A percentile compares a stretch with the other conserved stretches of the same genome.
Evolutionary conservation across 1,140 invertebrate species (phyloP).

Genomic region (Akabosia matsudoensis): DNA sequence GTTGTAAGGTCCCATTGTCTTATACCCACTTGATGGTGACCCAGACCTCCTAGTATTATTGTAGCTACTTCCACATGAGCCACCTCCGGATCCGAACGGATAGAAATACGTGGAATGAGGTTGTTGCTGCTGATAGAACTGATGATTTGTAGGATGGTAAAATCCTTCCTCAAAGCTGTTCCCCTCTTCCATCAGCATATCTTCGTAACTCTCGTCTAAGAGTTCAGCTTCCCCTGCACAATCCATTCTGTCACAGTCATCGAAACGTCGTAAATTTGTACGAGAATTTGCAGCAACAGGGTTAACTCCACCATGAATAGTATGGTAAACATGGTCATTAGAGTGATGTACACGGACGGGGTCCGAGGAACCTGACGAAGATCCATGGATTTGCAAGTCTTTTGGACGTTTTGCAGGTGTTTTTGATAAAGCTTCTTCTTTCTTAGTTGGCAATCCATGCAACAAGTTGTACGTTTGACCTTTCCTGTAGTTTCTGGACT

Average conservation of each 20-base stretch:
- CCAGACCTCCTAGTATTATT: slow-evolving; percentile 27
- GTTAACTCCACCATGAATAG: slow-evolving; percentile 1
- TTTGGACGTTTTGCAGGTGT: background rate
- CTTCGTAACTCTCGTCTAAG: slow-evolving; percentile 9
- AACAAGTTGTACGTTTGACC: background rate
- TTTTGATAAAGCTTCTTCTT: background rate
- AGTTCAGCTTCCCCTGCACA: background rate
- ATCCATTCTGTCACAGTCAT: background rate
- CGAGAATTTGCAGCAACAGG: background rate
- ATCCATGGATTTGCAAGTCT: background rate
- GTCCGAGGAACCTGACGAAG: background rate
- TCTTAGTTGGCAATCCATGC: background rate
- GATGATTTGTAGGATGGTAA: background rate
- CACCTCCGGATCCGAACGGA: no score
- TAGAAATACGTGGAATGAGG: background rate
- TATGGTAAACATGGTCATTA: slow-evolving; percentile 9
- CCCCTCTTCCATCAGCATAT: background rate
- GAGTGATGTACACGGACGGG: background rate
- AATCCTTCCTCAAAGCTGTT: slow-evolving; percentile 10
- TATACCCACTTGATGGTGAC: slow-evolving; percentile 38
- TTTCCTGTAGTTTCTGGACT: background rate
- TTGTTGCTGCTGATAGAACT: background rate
- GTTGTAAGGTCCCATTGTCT: slow-evolving; percentile 33
- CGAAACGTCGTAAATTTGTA: background rate
- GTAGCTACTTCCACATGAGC: background rate